phyloP scores from a whole-genome alignment of 2,113 vertebrate genomes.

The Acrocephalus arundinaceus region DNA sequence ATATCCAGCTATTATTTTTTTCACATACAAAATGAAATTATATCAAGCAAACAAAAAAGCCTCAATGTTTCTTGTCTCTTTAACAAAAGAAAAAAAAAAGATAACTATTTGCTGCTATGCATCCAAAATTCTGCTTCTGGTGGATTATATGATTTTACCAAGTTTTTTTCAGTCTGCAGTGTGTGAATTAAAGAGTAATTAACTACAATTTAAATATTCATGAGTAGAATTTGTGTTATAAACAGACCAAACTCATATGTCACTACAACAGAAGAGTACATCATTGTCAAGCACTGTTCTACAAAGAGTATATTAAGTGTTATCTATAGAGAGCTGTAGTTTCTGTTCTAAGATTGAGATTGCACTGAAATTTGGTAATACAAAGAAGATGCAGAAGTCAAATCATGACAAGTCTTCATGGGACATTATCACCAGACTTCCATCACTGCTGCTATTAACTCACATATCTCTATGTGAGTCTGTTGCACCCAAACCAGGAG shows the following conservation, averaged over 20 bases:
- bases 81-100: background rate
- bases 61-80: background rate
- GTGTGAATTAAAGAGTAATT: background rate
- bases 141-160: background rate
- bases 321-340: background rate
- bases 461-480: background rate
- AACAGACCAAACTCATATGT: background rate
- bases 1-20: background rate
- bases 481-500: background rate
- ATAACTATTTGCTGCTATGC: background rate
- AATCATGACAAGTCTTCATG: background rate
- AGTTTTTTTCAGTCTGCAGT: background rate
- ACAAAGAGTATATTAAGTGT: background rate
- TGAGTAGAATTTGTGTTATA: background rate
- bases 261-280: background rate
- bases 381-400: background rate
- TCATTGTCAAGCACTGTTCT: background rate
- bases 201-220: background rate
- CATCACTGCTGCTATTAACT: background rate
- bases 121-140: slow-evolving; percentile 47
- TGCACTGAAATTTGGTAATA: background rate
- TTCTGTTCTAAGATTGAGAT: background rate
- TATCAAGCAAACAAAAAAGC: background rate
- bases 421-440: background rate
- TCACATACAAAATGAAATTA: background rate